A percentile compares a stretch with the other conserved stretches of the same genome.
Conservation (phyloP, 2,888 invertebrate species). For the Taenaris catops region DNA sequence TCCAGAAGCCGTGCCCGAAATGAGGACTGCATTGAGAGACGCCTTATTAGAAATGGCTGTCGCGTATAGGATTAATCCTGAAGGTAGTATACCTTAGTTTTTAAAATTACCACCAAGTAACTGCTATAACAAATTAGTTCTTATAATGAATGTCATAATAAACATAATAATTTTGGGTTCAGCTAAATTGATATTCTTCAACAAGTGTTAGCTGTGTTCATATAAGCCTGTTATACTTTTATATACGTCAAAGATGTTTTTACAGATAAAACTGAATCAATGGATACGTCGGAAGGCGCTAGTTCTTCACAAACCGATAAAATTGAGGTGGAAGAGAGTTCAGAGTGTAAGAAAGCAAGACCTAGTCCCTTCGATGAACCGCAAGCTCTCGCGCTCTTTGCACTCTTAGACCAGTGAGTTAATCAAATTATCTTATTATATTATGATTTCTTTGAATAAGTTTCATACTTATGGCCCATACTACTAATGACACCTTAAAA, state of each 20-base stretch:
- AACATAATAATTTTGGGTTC: no score
- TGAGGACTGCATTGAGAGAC: slow-evolving; percentile 83
- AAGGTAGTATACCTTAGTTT: slow-evolving; percentile 34
- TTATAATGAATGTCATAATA: no score
- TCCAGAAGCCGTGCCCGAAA: slow-evolving; percentile 70
- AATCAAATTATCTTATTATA: no score
- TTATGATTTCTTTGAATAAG: no score
- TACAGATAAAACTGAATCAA: slow-evolving; percentile 34
- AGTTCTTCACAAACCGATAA: slow-evolving; percentile 37
- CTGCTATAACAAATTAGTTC: no score
- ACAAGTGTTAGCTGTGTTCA: no score
- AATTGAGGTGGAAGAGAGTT: slow-evolving; percentile 52
- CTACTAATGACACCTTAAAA: no score
- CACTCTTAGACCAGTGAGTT: slow-evolving; percentile 66
- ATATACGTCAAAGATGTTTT: no score
- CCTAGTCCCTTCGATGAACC: slow-evolving; percentile 51
- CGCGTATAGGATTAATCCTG: slow-evolving; percentile 74
- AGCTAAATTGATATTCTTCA: no score
- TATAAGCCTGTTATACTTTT: no score
- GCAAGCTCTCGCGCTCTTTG: slow-evolving; percentile 63
- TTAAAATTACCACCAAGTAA: no score
- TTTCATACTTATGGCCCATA: no score
- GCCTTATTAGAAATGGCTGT: slow-evolving; percentile 84
- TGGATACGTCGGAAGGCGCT: slow-evolving; percentile 32
- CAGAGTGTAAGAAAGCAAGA: slow-evolving; percentile 33